phyloP scores from a whole-genome alignment of 2,888 invertebrate genomes.

The Dynastes maya region DNA sequence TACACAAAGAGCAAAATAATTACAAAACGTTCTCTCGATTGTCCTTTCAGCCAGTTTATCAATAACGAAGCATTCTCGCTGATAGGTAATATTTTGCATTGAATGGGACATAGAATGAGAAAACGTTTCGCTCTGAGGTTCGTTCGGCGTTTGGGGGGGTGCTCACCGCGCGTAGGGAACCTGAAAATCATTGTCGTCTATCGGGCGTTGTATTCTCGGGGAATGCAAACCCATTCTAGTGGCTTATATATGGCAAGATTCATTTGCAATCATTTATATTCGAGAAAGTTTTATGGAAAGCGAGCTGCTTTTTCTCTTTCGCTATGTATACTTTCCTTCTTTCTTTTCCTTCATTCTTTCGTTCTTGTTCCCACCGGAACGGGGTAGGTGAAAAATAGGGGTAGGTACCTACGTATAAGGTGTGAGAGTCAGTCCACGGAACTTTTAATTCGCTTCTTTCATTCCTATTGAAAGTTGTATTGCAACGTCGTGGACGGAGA shows the following conservation, averaged over 20 bases:
- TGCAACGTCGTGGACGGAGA: neutral
- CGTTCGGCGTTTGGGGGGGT: neutral
- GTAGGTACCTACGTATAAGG: neutral
- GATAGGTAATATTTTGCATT: constrained; percentile 31
- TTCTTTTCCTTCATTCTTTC: neutral
- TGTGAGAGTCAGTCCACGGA: neutral
- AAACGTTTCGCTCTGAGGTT: constrained; percentile 22
- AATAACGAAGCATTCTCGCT: constrained; percentile 13
- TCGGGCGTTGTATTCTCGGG: constrained; percentile 60
- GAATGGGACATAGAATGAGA: constrained; percentile 16
- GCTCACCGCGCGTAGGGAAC: neutral
- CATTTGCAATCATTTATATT: constrained; percentile 67
- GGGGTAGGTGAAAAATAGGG: constrained; percentile 18
- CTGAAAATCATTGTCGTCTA: constrained; percentile 58
- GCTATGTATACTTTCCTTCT: constrained; percentile 26
- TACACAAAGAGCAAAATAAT: constrained; percentile 10
- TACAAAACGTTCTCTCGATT: neutral
- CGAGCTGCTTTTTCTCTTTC: constrained; percentile 55
- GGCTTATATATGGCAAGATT: constrained; percentile 60
- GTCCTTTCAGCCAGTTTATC: neutral
- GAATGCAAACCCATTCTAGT: constrained; percentile 61
- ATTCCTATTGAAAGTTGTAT: constrained; percentile 20
- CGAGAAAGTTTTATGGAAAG: constrained; percentile 61
- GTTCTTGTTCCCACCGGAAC: neutral
- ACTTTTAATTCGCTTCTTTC: constrained; percentile 32